phyloP scores from a whole-genome alignment of 2,888 invertebrate genomes.

The Melieria picta region DNA sequence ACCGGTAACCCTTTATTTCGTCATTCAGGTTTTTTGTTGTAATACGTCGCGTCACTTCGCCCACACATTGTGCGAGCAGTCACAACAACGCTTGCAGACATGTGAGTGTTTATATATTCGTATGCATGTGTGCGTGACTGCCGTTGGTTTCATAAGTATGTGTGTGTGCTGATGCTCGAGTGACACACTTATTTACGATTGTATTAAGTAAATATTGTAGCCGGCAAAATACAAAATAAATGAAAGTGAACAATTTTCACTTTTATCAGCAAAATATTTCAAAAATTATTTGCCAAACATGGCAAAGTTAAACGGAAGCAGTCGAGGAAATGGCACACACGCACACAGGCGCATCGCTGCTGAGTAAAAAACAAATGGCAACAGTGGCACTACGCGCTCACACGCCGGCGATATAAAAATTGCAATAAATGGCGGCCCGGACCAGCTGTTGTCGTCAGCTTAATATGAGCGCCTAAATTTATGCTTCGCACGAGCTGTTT shows the following conservation, averaged over 20 bases:
- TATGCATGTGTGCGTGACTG: not conserved
- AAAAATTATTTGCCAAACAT: conserved; percentile 8
- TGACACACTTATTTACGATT: conserved; percentile 24
- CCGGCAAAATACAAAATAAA: not conserved
- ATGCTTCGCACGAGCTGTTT: conserved; percentile 4
- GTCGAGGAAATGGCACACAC: not conserved
- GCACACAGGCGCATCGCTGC: not conserved
- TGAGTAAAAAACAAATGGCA: not conserved
- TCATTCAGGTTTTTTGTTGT: too few species aligned
- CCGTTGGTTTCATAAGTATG: not conserved
- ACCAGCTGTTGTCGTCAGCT: conserved; percentile 23
- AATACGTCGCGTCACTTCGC: too few species aligned
- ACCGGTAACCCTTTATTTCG: not conserved
- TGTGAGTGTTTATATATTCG: not conserved
- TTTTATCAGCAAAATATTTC: not conserved
- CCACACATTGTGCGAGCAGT: too few species aligned
- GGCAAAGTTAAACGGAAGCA: not conserved
- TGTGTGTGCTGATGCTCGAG: not conserved
- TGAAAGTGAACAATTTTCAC: conserved; percentile 1
- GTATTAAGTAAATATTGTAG: conserved; percentile 1
- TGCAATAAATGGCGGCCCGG: not conserved
- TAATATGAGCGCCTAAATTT: conserved; percentile 22
- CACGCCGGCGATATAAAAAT: not conserved
- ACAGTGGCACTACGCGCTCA: not conserved
- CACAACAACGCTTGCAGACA: not conserved